Evolutionary conservation across 1,140 invertebrate genomes (phyloP).

Genomic region (Lucilia sericata): DNA sequence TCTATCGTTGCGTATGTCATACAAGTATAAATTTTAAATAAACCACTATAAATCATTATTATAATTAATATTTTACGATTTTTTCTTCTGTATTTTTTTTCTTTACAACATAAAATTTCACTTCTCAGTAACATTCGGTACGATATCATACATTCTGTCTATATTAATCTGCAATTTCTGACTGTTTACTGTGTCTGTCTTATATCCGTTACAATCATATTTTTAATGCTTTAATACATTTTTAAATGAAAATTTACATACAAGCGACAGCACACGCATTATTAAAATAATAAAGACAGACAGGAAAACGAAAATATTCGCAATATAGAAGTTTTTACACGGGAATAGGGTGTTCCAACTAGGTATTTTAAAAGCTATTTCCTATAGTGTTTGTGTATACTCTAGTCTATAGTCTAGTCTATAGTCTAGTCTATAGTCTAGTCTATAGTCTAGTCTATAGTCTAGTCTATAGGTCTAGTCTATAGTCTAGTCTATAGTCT

Average conservation of each 20-base stretch:
- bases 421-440: too few relatives aligned
- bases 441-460: too few relatives aligned
- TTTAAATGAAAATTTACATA: conserved; percentile 4
- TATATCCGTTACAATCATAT: not conserved
- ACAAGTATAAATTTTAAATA: not conserved
- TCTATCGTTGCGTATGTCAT: not conserved
- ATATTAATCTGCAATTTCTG: not conserved
- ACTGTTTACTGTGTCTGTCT: not conserved
- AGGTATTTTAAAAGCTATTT: too few relatives aligned
- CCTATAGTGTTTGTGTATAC: too few relatives aligned
- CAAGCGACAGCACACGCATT: not conserved
- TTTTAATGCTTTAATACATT: not conserved
- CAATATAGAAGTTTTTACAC: not conserved
- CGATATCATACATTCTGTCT: not conserved
- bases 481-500: too few relatives aligned
- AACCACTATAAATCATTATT: not conserved
- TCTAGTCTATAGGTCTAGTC: too few relatives aligned
- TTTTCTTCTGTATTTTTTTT: not conserved
- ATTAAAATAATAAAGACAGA: not conserved
- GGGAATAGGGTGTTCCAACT: not conserved
- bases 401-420: too few relatives aligned
- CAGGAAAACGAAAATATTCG: not conserved
- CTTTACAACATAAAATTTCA: not conserved
- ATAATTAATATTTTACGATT: not conserved
- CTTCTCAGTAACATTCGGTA: not conserved